A percentile compares a stretch with the other conserved stretches of the same genome.
phyloP scores from a whole-genome alignment of 2,888 invertebrate species.

The Tineola bisselliella region DNA sequence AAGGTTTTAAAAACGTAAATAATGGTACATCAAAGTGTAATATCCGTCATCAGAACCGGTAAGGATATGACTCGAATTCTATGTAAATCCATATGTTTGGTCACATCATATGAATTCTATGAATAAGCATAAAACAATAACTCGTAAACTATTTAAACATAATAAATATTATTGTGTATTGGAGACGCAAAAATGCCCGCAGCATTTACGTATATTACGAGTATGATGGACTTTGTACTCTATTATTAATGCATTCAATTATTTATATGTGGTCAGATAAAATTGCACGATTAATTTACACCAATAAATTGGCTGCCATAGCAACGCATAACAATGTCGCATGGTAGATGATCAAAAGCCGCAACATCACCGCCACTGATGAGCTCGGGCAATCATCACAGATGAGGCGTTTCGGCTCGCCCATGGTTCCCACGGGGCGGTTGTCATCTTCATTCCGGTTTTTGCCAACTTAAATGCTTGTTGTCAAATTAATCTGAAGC shows the following conservation, averaged over 20 bases:
- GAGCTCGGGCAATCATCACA: conserved; percentile 37
- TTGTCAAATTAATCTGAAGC: conserved; percentile 66
- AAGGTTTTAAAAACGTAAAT: neutral
- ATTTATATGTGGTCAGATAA: neutral
- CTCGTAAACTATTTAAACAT: neutral
- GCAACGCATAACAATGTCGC: neutral
- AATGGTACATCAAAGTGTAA: neutral
- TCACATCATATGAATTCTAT: neutral
- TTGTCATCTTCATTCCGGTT: conserved; percentile 56
- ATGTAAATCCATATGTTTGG: neutral
- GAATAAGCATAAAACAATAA: neutral
- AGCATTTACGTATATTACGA: too few species aligned
- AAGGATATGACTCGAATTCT: neutral
- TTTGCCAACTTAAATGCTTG: conserved; percentile 61
- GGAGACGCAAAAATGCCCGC: neutral
- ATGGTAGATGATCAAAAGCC: conserved; percentile 6
- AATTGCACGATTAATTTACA: neutral
- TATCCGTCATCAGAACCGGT: neutral
- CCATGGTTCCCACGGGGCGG: conserved; percentile 57
- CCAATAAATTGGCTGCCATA: neutral
- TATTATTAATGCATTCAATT: neutral
- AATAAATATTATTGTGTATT: neutral
- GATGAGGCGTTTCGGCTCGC: conserved; percentile 37
- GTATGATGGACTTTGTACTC: neutral
- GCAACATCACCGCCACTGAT: neutral